phyloP scores from a whole-genome alignment of 2,113 vertebrate species.

The Phyllostomus hastatus region DNA sequence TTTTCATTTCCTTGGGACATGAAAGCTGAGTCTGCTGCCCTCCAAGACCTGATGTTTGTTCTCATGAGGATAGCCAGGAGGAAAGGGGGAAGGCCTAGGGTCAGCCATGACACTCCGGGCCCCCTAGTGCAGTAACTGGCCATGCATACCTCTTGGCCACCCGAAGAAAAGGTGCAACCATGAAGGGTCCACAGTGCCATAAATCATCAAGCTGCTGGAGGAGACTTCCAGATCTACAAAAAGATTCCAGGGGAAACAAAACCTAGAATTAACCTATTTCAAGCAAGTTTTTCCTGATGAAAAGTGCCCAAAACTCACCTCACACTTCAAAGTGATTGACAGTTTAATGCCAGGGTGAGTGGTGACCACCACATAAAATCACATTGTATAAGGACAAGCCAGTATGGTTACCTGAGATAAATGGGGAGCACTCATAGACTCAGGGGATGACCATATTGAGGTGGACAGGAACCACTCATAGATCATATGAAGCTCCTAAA shows the following conservation, averaged over 20 bases:
- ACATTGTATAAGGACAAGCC: neutral
- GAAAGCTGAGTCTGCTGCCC: neutral
- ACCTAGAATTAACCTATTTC: neutral
- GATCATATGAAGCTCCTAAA: neutral
- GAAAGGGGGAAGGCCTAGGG: neutral
- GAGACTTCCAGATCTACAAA: neutral
- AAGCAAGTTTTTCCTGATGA: neutral
- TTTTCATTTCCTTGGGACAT: neutral
- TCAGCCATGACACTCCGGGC: neutral
- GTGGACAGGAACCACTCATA: neutral
- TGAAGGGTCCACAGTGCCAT: neutral
- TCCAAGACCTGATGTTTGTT: neutral
- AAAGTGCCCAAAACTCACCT: neutral
- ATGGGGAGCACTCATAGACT: neutral
- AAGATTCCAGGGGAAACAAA: neutral
- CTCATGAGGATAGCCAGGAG: no score
- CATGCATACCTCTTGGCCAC: accelerated
- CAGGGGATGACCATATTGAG: no score
- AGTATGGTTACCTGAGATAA: no score
- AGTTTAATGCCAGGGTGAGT: neutral
- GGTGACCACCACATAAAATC: neutral
- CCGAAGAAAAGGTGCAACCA: neutral
- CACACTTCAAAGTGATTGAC: neutral
- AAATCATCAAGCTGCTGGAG: neutral
- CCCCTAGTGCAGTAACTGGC: neutral